Percentiles rank a stretch among this genome's conserved stretches.
Evolutionary conservation across 1,140 invertebrate genomes (phyloP).

Genomic region (Lutraria rhynchaena): DNA sequence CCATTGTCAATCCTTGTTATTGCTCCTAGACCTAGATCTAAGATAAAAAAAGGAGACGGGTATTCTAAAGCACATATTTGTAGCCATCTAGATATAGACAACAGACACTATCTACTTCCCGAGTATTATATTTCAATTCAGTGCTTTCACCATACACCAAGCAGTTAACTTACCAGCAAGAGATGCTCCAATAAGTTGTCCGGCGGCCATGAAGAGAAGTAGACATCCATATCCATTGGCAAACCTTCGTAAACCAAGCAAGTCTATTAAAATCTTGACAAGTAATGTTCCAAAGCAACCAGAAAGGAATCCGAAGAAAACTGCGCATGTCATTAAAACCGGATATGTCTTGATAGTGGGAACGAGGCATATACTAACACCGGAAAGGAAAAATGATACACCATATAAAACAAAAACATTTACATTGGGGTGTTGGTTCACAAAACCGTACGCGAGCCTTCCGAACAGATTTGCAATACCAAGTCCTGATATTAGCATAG

Average conservation of each 20-base stretch:
- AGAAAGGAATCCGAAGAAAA: constrained; percentile 65
- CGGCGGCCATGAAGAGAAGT: constrained; percentile 63
- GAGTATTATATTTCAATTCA: too few species aligned
- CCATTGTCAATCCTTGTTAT: too few species aligned
- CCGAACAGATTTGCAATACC: constrained; percentile 82
- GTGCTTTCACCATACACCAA: too few species aligned
- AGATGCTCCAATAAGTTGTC: constrained; percentile 62
- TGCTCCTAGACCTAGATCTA: too few species aligned
- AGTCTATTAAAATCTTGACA: constrained; percentile 56
- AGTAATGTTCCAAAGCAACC: constrained; percentile 64
- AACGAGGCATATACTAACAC: constrained; percentile 52
- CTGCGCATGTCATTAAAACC: constrained; percentile 49
- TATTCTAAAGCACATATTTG: too few species aligned
- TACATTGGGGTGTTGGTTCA: constrained; percentile 50
- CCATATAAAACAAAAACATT: constrained; percentile 60
- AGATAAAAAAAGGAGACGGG: too few species aligned
- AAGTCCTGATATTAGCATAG: constrained; percentile 94
- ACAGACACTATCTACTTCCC: too few species aligned
- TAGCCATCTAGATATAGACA: too few species aligned
- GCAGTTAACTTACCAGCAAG: constrained; percentile 59
- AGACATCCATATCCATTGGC: constrained; percentile 67
- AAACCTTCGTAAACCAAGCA: constrained; percentile 62
- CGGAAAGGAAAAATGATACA: constrained; percentile 44
- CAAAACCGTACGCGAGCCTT: constrained; percentile 51
- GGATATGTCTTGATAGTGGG: constrained; percentile 48